Conservation (phyloP, 2,888 invertebrate species). For the Idaea straminata region DNA sequence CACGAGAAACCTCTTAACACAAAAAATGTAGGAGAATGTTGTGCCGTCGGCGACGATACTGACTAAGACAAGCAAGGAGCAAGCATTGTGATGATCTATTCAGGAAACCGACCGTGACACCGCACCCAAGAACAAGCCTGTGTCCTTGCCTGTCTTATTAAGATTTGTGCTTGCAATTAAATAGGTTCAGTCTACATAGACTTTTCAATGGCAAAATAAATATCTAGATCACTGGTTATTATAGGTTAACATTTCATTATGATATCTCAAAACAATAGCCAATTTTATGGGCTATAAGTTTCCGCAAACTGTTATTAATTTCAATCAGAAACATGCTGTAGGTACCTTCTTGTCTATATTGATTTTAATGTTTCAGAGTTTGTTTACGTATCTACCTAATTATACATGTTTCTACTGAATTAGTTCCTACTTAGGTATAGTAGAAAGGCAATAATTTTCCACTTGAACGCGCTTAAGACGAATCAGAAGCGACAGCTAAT, state of each 20-base stretch:
- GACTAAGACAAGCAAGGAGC: conserved; percentile 39
- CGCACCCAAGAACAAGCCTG: conserved; percentile 58
- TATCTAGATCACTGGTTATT: conserved; percentile 30
- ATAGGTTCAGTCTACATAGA: conserved; percentile 39
- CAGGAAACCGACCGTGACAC: conserved; percentile 53
- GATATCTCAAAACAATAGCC: conserved; percentile 16
- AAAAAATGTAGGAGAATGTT: conserved; percentile 53
- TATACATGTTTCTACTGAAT: conserved; percentile 2
- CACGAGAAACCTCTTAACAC: conserved; percentile 43
- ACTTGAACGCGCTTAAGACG: conserved; percentile 23
- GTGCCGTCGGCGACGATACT: conserved; percentile 57
- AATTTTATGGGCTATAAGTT: conserved; percentile 3
- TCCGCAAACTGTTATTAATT: background rate
- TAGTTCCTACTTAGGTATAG: conserved; percentile 13
- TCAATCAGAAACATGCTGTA: background rate
- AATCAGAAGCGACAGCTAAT: conserved; percentile 22
- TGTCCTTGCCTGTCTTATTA: conserved; percentile 65
- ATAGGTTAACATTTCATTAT: conserved; percentile 15
- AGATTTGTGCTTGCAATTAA: conserved; percentile 48
- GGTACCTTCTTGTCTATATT: background rate
- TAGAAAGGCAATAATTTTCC: conserved; percentile 30
- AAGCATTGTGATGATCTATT: conserved; percentile 35
- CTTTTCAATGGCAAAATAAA: conserved; percentile 39
- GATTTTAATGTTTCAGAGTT: background rate
- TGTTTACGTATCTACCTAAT: background rate